Percentiles rank a stretch among this genome's conserved stretches.
Evolutionary conservation across 2,888 invertebrate species (phyloP).

Genomic region (Dorcus hopei): DNA sequence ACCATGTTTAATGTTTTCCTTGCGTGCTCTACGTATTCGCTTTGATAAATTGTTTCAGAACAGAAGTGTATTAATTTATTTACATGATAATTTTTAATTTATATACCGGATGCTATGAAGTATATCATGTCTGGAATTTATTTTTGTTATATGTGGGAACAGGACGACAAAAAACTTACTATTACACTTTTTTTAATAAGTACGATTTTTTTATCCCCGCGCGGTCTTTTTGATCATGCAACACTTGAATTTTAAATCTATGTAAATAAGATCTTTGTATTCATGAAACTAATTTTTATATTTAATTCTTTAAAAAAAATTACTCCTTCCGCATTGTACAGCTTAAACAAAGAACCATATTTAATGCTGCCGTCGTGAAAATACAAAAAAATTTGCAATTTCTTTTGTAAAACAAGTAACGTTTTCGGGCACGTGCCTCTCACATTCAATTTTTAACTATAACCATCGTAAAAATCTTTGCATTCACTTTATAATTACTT

Average conservation of each 20-base stretch:
- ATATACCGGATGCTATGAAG: constrained; percentile 6
- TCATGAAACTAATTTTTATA: no score
- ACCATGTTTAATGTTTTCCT: constrained; percentile 11
- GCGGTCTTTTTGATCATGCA: neutral
- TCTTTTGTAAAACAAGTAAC: no score
- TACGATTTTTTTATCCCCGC: neutral
- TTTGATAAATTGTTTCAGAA: constrained; percentile 13
- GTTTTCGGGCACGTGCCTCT: no score
- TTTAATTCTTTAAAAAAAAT: no score
- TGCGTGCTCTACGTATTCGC: constrained; percentile 4
- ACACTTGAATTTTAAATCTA: neutral
- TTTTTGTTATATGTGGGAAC: neutral
- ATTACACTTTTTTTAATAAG: neutral
- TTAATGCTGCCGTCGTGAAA: no score
- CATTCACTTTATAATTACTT: no score
- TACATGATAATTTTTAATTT: constrained; percentile 15
- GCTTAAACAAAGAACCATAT: no score
- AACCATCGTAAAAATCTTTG: no score
- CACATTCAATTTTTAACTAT: no score
- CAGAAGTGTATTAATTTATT: constrained; percentile 3
- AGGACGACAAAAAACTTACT: neutral
- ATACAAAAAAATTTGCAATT: no score
- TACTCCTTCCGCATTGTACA: no score
- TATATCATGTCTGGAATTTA: neutral
- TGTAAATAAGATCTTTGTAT: neutral